Conservation (phyloP, 2,797 vertebrate genomes). For the Neosilurus hyrtlii region DNA sequence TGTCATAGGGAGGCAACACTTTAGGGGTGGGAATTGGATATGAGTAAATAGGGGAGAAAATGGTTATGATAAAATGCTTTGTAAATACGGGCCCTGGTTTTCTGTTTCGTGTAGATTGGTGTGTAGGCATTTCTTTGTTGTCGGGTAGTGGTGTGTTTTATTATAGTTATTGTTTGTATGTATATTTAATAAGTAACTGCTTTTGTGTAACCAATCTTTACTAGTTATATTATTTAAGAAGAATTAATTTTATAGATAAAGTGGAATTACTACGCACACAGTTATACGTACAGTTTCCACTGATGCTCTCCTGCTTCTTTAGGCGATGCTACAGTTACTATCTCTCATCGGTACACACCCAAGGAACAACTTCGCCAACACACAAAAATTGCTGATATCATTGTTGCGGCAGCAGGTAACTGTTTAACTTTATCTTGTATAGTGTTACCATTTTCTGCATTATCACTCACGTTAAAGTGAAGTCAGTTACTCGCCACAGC, state of each 20-base stretch:
- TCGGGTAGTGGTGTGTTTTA: background rate
- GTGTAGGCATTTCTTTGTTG: background rate
- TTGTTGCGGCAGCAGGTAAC: conserved; percentile 91
- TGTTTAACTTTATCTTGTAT: background rate
- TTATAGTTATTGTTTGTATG: background rate
- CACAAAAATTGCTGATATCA: conserved; percentile 88
- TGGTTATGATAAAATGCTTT: no score
- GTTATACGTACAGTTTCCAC: background rate
- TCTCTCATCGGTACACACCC: conserved; percentile 93
- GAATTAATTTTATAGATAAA: background rate
- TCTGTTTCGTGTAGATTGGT: background rate
- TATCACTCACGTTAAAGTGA: background rate
- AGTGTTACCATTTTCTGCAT: background rate
- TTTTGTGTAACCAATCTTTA: background rate
- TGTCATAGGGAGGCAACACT: no score
- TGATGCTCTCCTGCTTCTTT: conserved; percentile 17
- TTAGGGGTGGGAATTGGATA: no score
- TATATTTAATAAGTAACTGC: no score
- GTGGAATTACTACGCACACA: no score
- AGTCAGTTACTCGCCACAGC: background rate
- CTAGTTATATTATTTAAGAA: background rate
- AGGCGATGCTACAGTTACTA: conserved; percentile 97
- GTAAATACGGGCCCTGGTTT: background rate
- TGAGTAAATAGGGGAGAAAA: no score
- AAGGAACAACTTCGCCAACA: conserved; percentile 92